Conservation (phyloP, 2,797 vertebrate species). For the Acipenser ruthenus region DNA sequence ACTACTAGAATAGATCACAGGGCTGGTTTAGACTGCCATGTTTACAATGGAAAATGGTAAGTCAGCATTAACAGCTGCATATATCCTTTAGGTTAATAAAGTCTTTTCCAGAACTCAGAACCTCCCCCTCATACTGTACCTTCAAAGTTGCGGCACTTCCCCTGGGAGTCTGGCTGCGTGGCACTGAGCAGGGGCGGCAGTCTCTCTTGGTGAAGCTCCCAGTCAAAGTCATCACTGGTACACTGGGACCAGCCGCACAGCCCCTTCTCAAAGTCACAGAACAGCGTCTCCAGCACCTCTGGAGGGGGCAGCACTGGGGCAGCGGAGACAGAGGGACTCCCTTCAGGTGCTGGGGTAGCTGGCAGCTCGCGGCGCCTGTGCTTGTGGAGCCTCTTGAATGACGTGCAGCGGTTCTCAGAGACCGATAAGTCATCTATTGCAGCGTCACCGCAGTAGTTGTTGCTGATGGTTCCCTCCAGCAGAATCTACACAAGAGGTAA, state of each 20-base stretch:
- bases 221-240: slow-evolving; percentile 2
- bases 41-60: too few species aligned
- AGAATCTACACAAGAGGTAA: not conserved
- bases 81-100: not conserved
- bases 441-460: not conserved
- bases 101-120: not conserved
- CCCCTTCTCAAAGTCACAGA: slow-evolving; percentile 27
- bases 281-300: not conserved
- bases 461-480: not conserved
- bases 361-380: not conserved
- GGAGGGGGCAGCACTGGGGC: not conserved
- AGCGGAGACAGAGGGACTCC: not conserved
- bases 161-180: not conserved
- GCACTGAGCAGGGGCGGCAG: not conserved
- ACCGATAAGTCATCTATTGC: not conserved
- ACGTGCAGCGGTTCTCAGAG: not conserved
- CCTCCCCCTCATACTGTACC: not conserved
- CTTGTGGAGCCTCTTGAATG: not conserved
- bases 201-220: slow-evolving; percentile 1
- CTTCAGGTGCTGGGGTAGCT: too few species aligned
- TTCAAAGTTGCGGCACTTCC: not conserved
- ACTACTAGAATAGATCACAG: not conserved
- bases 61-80: too few species aligned
- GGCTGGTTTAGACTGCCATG: not conserved
- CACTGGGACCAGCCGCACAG: slow-evolving; percentile 27